A percentile compares a stretch with the other conserved stretches of the same genome.
These are phyloP conservation scores for Cryptus armator DNA, from an alignment of 2,888 invertebrate genomes.

Conservation along the genomic window DNA sequence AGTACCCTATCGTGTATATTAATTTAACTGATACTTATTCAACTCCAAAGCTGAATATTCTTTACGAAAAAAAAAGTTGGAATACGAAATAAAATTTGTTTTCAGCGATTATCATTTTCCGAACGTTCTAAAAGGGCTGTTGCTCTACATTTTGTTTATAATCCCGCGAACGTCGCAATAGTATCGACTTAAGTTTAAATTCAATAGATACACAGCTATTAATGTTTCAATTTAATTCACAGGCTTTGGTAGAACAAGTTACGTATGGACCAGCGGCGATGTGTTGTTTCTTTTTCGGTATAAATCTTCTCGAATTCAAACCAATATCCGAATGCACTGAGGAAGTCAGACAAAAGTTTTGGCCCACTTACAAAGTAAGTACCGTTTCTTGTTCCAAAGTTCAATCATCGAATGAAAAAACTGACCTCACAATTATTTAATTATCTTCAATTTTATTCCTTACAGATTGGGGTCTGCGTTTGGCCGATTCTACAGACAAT, in stretches of 20 bases:
- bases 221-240: slow-evolving; percentile 59
- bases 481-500: slow-evolving; percentile 92
- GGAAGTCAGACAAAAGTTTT: slow-evolving; percentile 91
- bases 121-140: too few relatives aligned
- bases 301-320: slow-evolving; percentile 91
- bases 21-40: too few relatives aligned
- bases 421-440: slow-evolving; percentile 14
- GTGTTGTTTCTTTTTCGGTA: slow-evolving; percentile 92
- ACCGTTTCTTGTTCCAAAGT: not conserved
- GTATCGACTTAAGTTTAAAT: not conserved
- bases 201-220: not conserved
- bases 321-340: slow-evolving; percentile 88
- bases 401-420: not conserved
- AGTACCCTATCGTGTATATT: not conserved
- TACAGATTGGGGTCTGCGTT: slow-evolving; percentile 89
- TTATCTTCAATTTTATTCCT: slow-evolving; percentile 75
- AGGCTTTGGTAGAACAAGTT: slow-evolving; percentile 91
- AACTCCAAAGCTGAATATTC: too few relatives aligned
- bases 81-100: too few relatives aligned
- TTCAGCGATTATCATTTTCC: too few relatives aligned
- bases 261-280: slow-evolving; percentile 92
- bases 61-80: too few relatives aligned
- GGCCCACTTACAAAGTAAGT: slow-evolving; percentile 90
- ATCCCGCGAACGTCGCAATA: too few relatives aligned
- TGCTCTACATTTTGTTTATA: too few relatives aligned